phyloP scores from a whole-genome alignment of 2,113 vertebrate species.

The Manacus vitellinus region DNA sequence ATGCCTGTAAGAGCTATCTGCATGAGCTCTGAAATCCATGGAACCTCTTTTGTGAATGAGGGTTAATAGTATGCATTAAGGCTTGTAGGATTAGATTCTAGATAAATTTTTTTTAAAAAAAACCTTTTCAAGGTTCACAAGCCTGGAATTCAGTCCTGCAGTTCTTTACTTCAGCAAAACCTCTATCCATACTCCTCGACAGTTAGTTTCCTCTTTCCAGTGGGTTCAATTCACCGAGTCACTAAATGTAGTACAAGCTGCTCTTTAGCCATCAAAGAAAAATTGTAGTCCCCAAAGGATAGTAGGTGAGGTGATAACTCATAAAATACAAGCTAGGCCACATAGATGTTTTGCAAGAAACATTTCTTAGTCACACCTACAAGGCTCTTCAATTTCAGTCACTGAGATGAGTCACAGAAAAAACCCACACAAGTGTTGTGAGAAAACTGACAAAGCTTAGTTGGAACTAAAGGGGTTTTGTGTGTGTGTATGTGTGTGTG shows the following conservation, averaged over 20 bases:
- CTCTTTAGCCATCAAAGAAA: not conserved
- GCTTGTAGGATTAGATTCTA: not conserved
- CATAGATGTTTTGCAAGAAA: not conserved
- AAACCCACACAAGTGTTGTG: constrained; percentile 26
- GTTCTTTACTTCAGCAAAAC: not conserved
- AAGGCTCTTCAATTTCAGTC: constrained; percentile 32
- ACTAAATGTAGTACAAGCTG: not conserved
- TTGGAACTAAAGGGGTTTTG: constrained; percentile 22
- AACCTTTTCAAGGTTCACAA: not conserved
- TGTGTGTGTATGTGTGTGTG: not conserved
- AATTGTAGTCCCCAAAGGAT: not conserved
- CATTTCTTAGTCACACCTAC: not conserved
- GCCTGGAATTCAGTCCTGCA: not conserved
- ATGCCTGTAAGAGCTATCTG: not conserved
- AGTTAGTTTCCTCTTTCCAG: not conserved
- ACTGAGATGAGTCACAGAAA: constrained; percentile 52
- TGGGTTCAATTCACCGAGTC: not conserved
- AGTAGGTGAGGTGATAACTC: not conserved
- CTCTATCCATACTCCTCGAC: not conserved
- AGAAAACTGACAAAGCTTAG: constrained; percentile 10
- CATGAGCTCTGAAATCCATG: not conserved
- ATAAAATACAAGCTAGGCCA: not conserved
- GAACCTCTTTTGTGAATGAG: not conserved
- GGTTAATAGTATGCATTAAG: not conserved
- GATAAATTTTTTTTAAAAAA: too few species aligned